Evolutionary conservation across 2,113 vertebrate species (phyloP).

Genomic region (Phyllostomus hastatus): DNA sequence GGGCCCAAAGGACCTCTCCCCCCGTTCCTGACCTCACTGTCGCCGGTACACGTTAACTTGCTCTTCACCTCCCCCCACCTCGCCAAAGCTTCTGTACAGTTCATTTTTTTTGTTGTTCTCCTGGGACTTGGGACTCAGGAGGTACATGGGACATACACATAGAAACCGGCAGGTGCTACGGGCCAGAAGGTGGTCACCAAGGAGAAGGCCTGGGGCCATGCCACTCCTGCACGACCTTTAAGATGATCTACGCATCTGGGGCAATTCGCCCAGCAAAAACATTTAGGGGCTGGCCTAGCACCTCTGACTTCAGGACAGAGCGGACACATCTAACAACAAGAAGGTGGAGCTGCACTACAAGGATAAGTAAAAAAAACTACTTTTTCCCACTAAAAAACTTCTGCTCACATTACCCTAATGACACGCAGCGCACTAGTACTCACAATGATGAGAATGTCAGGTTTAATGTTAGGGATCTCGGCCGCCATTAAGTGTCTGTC

Average conservation of each 20-base stretch:
- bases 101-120: background rate
- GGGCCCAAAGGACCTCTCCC: background rate
- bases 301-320: background rate
- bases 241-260: background rate
- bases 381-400: background rate
- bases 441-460: slow-evolving; percentile 98
- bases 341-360: background rate
- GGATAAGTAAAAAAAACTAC: background rate
- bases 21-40: background rate
- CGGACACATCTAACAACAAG: background rate
- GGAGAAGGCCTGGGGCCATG: background rate
- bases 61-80: background rate
- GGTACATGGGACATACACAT: background rate
- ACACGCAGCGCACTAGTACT: slow-evolving; percentile 62
- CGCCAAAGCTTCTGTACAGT: background rate
- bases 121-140: background rate
- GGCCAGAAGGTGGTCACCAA: background rate
- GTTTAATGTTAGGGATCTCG: slow-evolving; percentile 98
- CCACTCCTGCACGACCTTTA: background rate
- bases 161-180: background rate
- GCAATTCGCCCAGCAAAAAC: background rate
- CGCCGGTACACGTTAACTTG: background rate
- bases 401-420: background rate
- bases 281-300: no score
- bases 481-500: slow-evolving; percentile 98